Percentiles rank a stretch among this genome's conserved stretches.
Evolutionary conservation across 2,113 vertebrate species (phyloP).

Genomic region (Oncorhynchus keta): DNA sequence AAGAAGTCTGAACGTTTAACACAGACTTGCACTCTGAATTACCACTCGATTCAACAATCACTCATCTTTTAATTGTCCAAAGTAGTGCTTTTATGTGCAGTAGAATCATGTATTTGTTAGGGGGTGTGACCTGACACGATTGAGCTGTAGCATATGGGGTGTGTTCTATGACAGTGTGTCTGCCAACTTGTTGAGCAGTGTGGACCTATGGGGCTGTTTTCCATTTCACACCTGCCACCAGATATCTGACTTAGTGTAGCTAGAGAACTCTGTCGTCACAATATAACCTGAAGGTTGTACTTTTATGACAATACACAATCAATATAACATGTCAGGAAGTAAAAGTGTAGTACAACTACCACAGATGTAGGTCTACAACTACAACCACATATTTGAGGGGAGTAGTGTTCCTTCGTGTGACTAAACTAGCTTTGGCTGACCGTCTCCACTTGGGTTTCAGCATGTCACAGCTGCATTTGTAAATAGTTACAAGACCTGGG

Average conservation of each 20-base stretch:
- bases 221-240: constrained; percentile 53
- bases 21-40: not conserved
- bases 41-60: not conserved
- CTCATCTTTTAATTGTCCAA: not conserved
- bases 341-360: no score
- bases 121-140: not conserved
- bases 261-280: no score
- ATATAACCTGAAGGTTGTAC: no score
- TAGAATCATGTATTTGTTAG: not conserved
- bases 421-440: not conserved
- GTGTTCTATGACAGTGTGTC: not conserved
- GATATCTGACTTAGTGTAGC: constrained; percentile 2
- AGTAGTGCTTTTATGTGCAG: not conserved
- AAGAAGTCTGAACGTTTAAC: not conserved
- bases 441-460: not conserved
- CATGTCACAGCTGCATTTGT: constrained; percentile 36
- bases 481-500: constrained; percentile 33
- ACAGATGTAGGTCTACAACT: no score
- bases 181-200: constrained; percentile 2
- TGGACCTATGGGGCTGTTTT: constrained; percentile 31
- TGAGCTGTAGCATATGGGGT: constrained; percentile 47
- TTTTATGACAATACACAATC: no score
- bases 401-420: not conserved
- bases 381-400: no score
- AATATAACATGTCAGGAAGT: no score